These are phyloP conservation scores for Macroglossus sobrinus DNA, from an alignment of 2,113 vertebrate genomes.

Conservation along the genomic window DNA sequence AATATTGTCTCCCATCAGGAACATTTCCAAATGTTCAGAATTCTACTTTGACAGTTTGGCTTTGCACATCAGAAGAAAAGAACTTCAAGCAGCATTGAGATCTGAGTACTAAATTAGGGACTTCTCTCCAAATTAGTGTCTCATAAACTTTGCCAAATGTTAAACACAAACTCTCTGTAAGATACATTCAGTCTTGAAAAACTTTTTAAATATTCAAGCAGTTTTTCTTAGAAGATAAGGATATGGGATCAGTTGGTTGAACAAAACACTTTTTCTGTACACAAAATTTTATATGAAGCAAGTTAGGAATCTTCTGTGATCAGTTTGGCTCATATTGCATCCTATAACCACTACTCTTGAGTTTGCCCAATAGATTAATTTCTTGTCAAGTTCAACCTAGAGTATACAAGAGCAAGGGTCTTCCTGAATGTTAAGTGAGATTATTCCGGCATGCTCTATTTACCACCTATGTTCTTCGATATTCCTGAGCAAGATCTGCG, in stretches of 20 bases:
- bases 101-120: conserved; percentile 23
- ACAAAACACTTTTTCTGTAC: background rate
- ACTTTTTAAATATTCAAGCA: conserved; percentile 27
- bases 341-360: no score
- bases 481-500: no score
- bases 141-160: conserved; percentile 38
- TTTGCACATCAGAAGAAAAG: background rate
- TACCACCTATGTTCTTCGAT: no score
- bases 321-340: background rate
- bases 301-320: background rate
- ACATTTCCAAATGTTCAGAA: conserved; percentile 7
- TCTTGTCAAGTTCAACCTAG: no score
- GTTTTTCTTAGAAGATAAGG: background rate
- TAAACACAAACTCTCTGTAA: background rate
- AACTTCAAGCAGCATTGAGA: background rate
- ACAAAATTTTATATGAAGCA: background rate
- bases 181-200: background rate
- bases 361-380: no score
- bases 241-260: background rate
- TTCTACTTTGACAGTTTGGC: background rate
- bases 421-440: no score
- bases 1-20: background rate
- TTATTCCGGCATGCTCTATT: no score
- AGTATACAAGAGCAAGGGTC: no score
- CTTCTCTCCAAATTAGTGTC: conserved; percentile 18